phyloP scores from a whole-genome alignment of 2,888 invertebrate genomes.

The Ectemnius continuus region DNA sequence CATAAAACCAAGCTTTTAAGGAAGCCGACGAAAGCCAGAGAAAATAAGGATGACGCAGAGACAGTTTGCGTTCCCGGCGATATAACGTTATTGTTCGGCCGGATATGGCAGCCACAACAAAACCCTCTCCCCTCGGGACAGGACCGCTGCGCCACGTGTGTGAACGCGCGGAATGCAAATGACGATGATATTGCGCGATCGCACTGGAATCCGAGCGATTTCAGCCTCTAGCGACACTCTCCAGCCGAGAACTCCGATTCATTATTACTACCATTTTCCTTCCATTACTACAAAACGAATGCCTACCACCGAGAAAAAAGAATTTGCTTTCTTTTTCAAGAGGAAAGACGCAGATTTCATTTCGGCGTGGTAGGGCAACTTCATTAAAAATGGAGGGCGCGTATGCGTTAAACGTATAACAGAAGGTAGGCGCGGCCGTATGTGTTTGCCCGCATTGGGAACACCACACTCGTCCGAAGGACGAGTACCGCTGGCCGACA shows the following conservation, averaged over 20 bases:
- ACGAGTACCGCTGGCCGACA: conserved; percentile 7
- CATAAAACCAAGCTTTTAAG: background rate
- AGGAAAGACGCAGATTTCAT: conserved; percentile 7
- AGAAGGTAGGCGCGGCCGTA: conserved; percentile 39
- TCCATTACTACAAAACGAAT: too few relatives aligned
- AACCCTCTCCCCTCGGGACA: background rate
- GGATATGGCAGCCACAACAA: conserved; percentile 25
- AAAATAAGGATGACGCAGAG: conserved; percentile 32
- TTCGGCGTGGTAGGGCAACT: conserved; percentile 7
- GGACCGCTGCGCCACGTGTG: background rate
- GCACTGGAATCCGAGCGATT: conserved; percentile 47
- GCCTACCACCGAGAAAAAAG: background rate
- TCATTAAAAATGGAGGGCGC: conserved; percentile 35
- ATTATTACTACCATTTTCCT: background rate
- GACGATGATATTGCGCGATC: conserved; percentile 59
- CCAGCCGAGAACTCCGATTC: background rate
- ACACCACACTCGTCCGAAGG: conserved; percentile 14
- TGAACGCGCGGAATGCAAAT: conserved; percentile 56
- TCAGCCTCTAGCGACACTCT: background rate
- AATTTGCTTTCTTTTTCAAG: background rate
- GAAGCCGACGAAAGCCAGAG: conserved; percentile 14
- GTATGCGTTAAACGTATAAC: conserved; percentile 37
- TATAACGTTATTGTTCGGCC: conserved; percentile 26
- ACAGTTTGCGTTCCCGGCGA: conserved; percentile 14
- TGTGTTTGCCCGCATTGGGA: conserved; percentile 19